These are phyloP conservation scores for Cremastinae sp. DNA, from an alignment of 2,888 invertebrate genomes.

Conservation along the genomic window DNA sequence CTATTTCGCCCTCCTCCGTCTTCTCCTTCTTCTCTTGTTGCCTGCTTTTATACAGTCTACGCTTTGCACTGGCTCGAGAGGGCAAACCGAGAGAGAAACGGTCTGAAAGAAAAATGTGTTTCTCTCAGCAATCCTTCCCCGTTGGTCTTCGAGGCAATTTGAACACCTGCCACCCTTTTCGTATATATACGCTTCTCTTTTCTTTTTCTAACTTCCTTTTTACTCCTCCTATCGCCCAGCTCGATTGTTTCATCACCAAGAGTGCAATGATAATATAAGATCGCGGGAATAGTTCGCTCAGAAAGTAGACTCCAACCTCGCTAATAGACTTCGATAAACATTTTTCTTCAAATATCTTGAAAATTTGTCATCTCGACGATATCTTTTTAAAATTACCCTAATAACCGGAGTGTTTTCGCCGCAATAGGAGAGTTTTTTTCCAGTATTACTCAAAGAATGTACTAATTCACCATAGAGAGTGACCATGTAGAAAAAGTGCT, in stretches of 20 bases:
- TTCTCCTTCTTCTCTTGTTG: conserved; percentile 2
- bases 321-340: no score
- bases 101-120: conserved; percentile 50
- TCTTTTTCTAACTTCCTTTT: no score
- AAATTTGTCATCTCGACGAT: no score
- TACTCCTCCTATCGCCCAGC: neutral
- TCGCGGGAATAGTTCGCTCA: neutral
- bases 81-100: conserved; percentile 22
- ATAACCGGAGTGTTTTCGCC: no score
- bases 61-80: conserved; percentile 15
- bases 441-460: no score
- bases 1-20: conserved; percentile 5
- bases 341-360: neutral
- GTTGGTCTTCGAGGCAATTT: conserved; percentile 43
- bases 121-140: conserved; percentile 31
- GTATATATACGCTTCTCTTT: conserved; percentile 25
- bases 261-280: conserved; percentile 39
- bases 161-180: conserved; percentile 16
- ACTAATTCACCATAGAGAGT: no score
- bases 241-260: conserved; percentile 47
- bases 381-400: no score
- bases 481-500: no score
- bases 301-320: neutral
- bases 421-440: no score
- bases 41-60: conserved; percentile 15